Conservation (phyloP, 23 tunicate species). For the Trididemnum clinides region DNA sequence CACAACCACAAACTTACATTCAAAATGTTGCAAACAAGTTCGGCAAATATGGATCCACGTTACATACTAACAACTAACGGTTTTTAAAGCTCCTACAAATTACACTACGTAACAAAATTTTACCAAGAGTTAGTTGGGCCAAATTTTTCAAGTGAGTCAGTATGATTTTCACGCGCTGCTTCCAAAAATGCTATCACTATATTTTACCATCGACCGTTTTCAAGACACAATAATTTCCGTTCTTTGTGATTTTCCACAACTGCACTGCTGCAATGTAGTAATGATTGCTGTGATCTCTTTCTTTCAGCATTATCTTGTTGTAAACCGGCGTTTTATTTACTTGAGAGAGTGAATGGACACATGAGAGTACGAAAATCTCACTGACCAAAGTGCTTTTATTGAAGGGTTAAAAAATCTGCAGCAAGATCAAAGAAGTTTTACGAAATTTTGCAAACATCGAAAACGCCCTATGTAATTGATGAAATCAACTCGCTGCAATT, state of each 20-base stretch:
- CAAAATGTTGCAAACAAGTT: no score
- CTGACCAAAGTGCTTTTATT: background rate
- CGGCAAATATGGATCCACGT: no score
- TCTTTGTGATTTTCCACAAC: background rate
- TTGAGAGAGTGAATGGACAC: no score
- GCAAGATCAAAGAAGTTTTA: no score
- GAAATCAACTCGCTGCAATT: no score
- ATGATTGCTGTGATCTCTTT: background rate
- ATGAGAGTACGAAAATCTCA: background rate
- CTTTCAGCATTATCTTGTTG: background rate
- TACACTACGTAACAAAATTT: background rate
- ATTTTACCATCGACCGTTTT: background rate
- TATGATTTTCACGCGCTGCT: background rate
- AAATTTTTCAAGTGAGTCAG: background rate
- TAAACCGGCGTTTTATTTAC: no score
- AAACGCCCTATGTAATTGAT: no score
- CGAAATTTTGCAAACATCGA: no score
- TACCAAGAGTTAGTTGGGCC: background rate
- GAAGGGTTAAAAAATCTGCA: no score
- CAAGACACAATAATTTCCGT: background rate
- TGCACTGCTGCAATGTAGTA: background rate
- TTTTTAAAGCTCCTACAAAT: no score
- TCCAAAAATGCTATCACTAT: background rate
- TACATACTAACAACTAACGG: no score
- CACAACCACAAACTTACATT: no score